Base-by-base conservation (phyloP, 1,140 invertebrate species). In the Monomorium pharaonis region DNA sequence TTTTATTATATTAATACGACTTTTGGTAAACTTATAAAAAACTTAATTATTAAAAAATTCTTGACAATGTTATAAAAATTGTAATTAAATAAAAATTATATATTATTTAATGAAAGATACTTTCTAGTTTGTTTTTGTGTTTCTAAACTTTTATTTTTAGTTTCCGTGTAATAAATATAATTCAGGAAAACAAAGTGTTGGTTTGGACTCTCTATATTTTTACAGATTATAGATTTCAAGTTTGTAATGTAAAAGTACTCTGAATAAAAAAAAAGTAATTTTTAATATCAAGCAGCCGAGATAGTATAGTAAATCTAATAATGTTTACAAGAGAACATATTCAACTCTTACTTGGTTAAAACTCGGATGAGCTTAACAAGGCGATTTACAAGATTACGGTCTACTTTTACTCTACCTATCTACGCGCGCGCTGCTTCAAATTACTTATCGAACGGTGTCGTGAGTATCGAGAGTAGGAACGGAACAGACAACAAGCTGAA, bases 361-460 rank as follows among this genome's bases (percentile, higher is more conserved):
- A 83, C 18, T 74, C 18, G 33, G 14, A 56, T 54, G 42, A 6
- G 21, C 4, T 60, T 3, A 49, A 18, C 27, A 16, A 18, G 10
- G 33, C 33, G 18, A 37, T 54, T 37, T 78, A 60, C 21, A 24
- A 54, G 72, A 78, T 75, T 77, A 42, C 74, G 30, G 14, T 63
- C 42, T 47, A 76, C 47, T 63, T 84, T 63, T 44, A 33, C 30
- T 76, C 60, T 24, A 49, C 58, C 51, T 62, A 86, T 70, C 84
- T 86, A 77, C 18, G 69, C 85, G 70, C 67, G 63, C 78, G 70
- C 74, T 78, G 65, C 47, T 86, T 86, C 85, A 88, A 75, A 86
- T 89, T 89, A 89, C 88, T 89, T 89, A 89, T 89, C 72, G 85
- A 89, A 76, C 70, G 76, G 37, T 65, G 84, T 78, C 56, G 75